Evolutionary conservation across 1,140 invertebrate genomes (phyloP), one percentile per base, ranked within the genome.

Genomic region (Sycophaga agraensis): DNA sequence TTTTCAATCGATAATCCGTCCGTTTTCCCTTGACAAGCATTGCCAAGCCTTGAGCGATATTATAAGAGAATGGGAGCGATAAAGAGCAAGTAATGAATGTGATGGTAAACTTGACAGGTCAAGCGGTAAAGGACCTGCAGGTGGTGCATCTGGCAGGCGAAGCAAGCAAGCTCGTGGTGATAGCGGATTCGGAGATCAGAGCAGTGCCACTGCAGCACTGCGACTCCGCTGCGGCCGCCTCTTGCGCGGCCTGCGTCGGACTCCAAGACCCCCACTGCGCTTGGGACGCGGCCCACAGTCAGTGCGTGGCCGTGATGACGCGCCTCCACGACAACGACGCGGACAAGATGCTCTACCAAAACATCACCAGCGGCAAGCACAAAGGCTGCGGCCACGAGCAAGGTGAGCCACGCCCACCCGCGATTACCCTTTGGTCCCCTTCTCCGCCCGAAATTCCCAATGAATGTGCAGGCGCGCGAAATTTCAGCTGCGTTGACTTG

Each of bases 241-340:
- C 81, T 81, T 91, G 77, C 81, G 89, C 89, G 58, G 87, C 90
- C 57, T 99, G 97, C 81, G 89, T 99, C 0, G 87, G 86, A 16
- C 82, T 98, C 21, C 94, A 96, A 83, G 97, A 99, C 82, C 97
- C 97, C 0, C 95, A 98, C 78, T 99, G 97, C 83, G 95, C 94
- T 9, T 99, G 97, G 96, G 90, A 95, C 76, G 85, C 87, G 24
- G 87, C 87, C 51, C 85, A 87, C 62, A 83, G 86, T 67, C 83
- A 86, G 65, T 96, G 93, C 78, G 86, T 88, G 35, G 86, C 88
- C 65, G 85, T 90, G 19, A 83, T 83, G 62, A 87, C 83, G 37
- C 84, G 85, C 58, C 82, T 88, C 63, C 85, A 88, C 66, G 86
- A 86, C 63, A 87, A 84, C 71, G 84, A 86, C 6, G 87, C 85